Evolutionary conservation across 2,113 vertebrate species (phyloP).

Genomic region (Balaenoptera acutorostrata): DNA sequence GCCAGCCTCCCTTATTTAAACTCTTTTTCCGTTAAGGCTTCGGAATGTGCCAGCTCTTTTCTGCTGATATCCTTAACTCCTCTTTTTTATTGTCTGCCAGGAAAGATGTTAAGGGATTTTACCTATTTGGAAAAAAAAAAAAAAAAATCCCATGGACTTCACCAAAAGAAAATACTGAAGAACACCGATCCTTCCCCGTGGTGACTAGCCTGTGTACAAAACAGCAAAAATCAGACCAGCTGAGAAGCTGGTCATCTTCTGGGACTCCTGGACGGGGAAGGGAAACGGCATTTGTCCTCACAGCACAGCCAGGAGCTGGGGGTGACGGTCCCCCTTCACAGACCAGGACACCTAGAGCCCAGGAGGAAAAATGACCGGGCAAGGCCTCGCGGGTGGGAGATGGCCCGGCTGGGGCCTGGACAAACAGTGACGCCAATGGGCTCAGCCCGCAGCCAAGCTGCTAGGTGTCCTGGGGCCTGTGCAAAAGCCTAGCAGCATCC

Average conservation of each 20-base stretch:
- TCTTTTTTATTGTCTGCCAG: background rate
- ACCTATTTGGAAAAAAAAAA: background rate
- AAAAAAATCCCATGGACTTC: background rate
- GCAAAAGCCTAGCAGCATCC: background rate
- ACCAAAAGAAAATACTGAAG: background rate
- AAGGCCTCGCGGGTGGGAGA: background rate
- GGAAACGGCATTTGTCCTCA: background rate
- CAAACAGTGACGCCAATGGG: background rate
- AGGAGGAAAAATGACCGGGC: background rate
- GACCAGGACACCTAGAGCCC: background rate
- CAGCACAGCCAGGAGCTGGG: background rate
- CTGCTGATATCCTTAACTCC: background rate
- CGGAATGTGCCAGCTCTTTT: background rate
- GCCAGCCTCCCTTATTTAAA: background rate
- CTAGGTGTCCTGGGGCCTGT: background rate
- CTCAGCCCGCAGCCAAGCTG: background rate
- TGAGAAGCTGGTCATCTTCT: background rate
- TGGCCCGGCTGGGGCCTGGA: background rate
- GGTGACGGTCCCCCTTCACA: background rate
- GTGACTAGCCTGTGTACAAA: background rate
- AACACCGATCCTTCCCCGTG: background rate
- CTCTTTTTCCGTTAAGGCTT: background rate
- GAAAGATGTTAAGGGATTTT: conserved; percentile 1
- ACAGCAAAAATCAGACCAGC: background rate
- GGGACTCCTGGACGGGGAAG: background rate